These are phyloP conservation scores for Empidonax traillii DNA, from an alignment of 2,113 vertebrate genomes.

Conservation along the genomic window DNA sequence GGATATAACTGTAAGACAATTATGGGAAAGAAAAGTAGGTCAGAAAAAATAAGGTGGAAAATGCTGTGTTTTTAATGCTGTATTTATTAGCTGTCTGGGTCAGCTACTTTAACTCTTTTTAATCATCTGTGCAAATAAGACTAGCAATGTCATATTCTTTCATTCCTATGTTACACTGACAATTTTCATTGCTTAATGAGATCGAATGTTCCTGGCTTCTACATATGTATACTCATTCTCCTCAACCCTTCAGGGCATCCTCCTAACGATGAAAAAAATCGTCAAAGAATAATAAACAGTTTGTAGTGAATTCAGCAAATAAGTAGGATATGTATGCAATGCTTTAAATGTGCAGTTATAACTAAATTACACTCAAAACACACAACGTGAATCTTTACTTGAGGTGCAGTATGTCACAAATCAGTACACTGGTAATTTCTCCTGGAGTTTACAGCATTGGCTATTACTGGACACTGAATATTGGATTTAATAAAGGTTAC, in stretches of 20 bases:
- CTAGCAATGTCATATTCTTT: slow-evolving; percentile 44
- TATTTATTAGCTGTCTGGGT: slow-evolving; percentile 57
- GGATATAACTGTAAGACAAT: slow-evolving; percentile 10
- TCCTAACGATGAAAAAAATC: slow-evolving; percentile 9
- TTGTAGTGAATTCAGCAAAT: slow-evolving; percentile 33
- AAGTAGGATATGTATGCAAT: background rate
- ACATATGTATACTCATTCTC: slow-evolving; percentile 15
- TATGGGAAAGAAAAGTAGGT: slow-evolving; percentile 48
- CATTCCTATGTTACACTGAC: slow-evolving; percentile 28
- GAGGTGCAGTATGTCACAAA: background rate
- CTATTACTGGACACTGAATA: background rate
- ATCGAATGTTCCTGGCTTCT: slow-evolving; percentile 14
- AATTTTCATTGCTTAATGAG: slow-evolving; percentile 59
- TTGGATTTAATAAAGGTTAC: background rate
- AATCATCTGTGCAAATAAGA: slow-evolving; percentile 57
- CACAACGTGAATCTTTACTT: background rate
- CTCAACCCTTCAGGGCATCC: slow-evolving; percentile 36
- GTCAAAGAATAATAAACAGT: slow-evolving; percentile 20
- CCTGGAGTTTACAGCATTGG: background rate
- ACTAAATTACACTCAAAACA: background rate
- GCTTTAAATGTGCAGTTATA: background rate
- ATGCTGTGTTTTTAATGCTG: background rate
- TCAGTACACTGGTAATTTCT: background rate
- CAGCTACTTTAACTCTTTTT: slow-evolving; percentile 55
- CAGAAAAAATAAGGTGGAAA: slow-evolving; percentile 27